A percentile compares a stretch with the other conserved stretches of the same genome.
Evolutionary conservation across 37 sponge, comb jelly and placozoan genomes (phyloP).

Genomic region (Haliclona indistincta): DNA sequence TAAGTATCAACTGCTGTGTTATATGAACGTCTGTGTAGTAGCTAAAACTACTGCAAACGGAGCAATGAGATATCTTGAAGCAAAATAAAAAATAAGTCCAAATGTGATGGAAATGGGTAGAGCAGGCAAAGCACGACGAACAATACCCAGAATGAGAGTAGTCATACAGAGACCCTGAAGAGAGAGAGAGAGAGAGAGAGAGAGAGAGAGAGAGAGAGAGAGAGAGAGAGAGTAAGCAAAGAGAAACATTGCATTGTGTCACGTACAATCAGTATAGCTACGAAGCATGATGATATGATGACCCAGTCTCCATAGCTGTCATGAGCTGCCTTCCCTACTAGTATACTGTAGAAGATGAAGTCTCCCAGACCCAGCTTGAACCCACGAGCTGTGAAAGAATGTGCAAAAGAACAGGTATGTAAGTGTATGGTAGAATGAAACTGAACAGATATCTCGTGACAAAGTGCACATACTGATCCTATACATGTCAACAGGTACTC

Average conservation of each 20-base stretch:
- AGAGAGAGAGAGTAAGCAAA: slow-evolving; percentile 15
- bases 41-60: slow-evolving; percentile 64
- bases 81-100: slow-evolving; percentile 88
- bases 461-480: too few relatives aligned
- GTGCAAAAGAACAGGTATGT: too few relatives aligned
- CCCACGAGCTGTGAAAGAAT: slow-evolving; percentile 69
- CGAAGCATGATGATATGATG: slow-evolving; percentile 91
- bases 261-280: slow-evolving; percentile 83
- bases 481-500: background rate
- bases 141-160: slow-evolving; percentile 85
- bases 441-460: too few relatives aligned
- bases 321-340: slow-evolving; percentile 92
- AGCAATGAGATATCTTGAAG: slow-evolving; percentile 68
- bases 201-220: slow-evolving; percentile 11
- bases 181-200: slow-evolving; percentile 33
- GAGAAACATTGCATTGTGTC: too few relatives aligned
- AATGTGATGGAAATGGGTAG: slow-evolving; percentile 97
- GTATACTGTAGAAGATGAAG: slow-evolving; percentile 99
- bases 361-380: slow-evolving; percentile 97
- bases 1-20: too few relatives aligned
- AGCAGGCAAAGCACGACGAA: slow-evolving; percentile 91
- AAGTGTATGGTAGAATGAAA: too few relatives aligned
- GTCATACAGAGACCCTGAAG: slow-evolving; percentile 88
- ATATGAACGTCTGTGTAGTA: slow-evolving; percentile 76
- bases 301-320: slow-evolving; percentile 93